Evolutionary conservation across 2,888 invertebrate species (phyloP).

Genomic region (Phasia obesa): DNA sequence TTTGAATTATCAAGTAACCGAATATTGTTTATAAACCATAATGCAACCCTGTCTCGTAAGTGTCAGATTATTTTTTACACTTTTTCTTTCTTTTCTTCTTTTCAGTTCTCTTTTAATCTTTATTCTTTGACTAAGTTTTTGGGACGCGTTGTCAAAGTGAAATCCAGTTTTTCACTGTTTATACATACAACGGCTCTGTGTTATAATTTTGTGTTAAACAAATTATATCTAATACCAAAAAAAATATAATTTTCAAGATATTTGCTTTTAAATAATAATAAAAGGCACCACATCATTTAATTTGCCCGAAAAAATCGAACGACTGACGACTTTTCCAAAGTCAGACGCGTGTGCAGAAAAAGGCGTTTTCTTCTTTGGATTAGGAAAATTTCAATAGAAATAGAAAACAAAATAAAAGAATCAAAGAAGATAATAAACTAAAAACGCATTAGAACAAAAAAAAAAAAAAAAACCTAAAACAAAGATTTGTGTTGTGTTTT

Average conservation of each 20-base stretch:
- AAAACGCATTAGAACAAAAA: slow-evolving; percentile 54
- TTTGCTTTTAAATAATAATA: background rate
- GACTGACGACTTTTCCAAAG: slow-evolving; percentile 37
- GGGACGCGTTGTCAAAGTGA: slow-evolving; percentile 63
- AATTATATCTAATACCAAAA: background rate
- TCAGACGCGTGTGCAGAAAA: slow-evolving; percentile 45
- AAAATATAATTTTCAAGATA: background rate
- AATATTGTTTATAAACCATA: background rate
- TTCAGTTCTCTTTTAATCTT: background rate
- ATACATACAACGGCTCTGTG: slow-evolving; percentile 13
- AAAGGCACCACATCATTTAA: background rate
- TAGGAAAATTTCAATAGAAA: slow-evolving; percentile 30
- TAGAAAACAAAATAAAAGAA: slow-evolving; percentile 14
- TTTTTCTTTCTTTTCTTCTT: slow-evolving; percentile 3
- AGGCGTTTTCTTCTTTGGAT: slow-evolving; percentile 59
- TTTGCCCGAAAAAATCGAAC: background rate
- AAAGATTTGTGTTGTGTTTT: slow-evolving; percentile 28
- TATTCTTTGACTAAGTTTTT: slow-evolving; percentile 33
- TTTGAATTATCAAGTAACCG: no score
- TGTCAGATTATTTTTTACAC: background rate
- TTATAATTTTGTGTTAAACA: slow-evolving; percentile 31
- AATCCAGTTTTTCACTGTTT: slow-evolving; percentile 47
- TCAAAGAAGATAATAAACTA: slow-evolving; percentile 27
- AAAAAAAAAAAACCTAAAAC: no score
- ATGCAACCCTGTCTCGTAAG: slow-evolving; percentile 1